A percentile compares a stretch with the other conserved stretches of the same genome.
Conservation (phyloP, 2,888 invertebrate species). For the Caenorhabditis sinica region DNA sequence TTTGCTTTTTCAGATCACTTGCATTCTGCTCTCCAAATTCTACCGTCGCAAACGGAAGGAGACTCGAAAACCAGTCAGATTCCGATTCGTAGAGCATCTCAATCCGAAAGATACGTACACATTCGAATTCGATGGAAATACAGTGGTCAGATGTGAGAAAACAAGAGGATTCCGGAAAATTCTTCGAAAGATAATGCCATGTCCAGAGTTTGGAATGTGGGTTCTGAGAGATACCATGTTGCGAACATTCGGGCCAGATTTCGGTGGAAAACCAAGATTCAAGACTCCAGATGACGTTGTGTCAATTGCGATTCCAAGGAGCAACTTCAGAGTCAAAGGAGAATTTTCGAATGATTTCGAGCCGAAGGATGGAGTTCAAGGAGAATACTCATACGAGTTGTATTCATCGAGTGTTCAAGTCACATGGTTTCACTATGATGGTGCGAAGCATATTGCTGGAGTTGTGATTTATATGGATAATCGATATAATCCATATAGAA, state of each 20-base stretch:
- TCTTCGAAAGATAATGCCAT: background rate
- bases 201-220: constrained; percentile 14
- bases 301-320: constrained; percentile 35
- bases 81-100: constrained; percentile 2
- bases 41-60: constrained; percentile 20
- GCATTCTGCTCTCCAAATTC: background rate
- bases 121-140: constrained; percentile 11
- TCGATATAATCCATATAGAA: constrained; percentile 8
- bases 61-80: background rate
- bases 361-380: constrained; percentile 10
- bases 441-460: constrained; percentile 9
- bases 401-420: constrained; percentile 2
- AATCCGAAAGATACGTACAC: background rate
- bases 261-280: background rate
- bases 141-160: constrained; percentile 16
- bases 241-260: background rate
- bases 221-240: background rate
- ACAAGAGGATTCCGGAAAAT: constrained; percentile 4
- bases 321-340: constrained; percentile 12
- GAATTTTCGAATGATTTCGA: constrained; percentile 26
- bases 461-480: constrained; percentile 32
- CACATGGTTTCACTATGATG: constrained; percentile 17
- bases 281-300: constrained; percentile 12
- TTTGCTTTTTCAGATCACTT: background rate
- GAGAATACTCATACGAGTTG: constrained; percentile 24